Base-by-base conservation (phyloP, 92 coral and sea anemone genomes). In the Epizoanthus rinbou region DNA sequence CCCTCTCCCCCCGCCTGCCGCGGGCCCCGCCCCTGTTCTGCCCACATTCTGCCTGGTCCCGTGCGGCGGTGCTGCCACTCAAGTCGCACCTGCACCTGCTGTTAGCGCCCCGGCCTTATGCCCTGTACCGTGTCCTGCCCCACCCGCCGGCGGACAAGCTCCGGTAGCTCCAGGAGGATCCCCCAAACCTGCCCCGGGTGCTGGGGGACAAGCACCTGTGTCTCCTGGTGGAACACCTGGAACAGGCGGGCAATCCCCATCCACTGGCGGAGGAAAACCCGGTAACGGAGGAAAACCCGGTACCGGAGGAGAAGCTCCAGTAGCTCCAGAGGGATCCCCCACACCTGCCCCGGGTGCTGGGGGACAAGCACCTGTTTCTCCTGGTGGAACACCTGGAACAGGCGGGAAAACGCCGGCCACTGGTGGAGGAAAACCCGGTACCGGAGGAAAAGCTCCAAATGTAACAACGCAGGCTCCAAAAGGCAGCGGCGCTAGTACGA, bases 31-130 rank as follows among this genome's bases (percentile, higher is more conserved):
- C 5, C 64, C 84, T 2, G 74, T 76, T 13, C 35, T 76, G 16
- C 84, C 84, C 18, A 85, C 91, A 6, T 78, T 78, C 71, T 78
- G 82, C 8, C 25, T 78, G 71, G 71, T 78, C 6, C 82, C 82
- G 6, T 78, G 82, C 54, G 24, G 57, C 5, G 43, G 18, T 59
- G 62, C 73, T 4, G 50, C n/a, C 17, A 33, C 24, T 54, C 53
- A 74, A 25, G 16, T 63, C 47, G 50, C 25, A 43, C 82, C 76
- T 18, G 18, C 9, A 9, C 23, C 67, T 23, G 31, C 45, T 18
- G 60, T 39, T 65, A 21, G 58, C 28, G 50, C 86, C 39, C 69
- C 83, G 28, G 76, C 66, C 35, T 16, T 69, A 45, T 81, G 76
- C 50, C 45, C 81, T 33, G 82, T 73, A 28, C 56, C 64, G 18